phyloP scores from a whole-genome alignment of 1,140 invertebrate species.

The Subanguina moxae region DNA sequence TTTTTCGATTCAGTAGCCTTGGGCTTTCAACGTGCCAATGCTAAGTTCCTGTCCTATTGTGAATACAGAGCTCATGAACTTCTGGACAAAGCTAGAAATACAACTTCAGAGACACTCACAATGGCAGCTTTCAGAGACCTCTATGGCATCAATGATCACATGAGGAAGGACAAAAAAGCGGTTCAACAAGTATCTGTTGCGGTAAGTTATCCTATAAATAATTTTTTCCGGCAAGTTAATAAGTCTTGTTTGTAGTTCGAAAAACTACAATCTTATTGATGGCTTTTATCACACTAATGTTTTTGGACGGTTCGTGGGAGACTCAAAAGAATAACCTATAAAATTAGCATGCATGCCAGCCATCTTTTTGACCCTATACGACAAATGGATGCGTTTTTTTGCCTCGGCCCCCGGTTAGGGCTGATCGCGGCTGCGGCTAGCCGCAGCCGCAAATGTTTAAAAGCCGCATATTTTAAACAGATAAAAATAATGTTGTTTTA shows the following conservation, averaged over 20 bases:
- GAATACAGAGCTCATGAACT: conserved; percentile 15
- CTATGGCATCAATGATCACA: conserved; percentile 36
- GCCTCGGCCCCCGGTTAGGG: no score
- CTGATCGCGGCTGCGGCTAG: no score
- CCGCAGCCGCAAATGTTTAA: no score
- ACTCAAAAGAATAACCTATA: no score
- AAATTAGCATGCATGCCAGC: no score
- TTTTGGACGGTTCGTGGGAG: not conserved
- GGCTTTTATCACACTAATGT: no score
- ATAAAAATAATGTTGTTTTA: no score
- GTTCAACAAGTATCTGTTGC: conserved; percentile 17
- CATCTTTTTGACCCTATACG: no score
- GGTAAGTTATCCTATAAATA: conserved; percentile 7
- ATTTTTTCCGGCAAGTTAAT: conserved; percentile 1
- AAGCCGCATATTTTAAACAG: no score
- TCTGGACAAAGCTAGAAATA: conserved; percentile 11
- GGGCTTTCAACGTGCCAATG: conserved; percentile 22
- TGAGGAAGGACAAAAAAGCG: conserved; percentile 23
- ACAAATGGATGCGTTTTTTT: no score
- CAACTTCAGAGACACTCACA: conserved; percentile 13
- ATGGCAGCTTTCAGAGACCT: conserved; percentile 27
- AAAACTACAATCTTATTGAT: no score
- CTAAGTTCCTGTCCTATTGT: conserved; percentile 30
- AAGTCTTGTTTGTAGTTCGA: no score
- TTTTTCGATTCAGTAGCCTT: conserved; percentile 31